A percentile compares a stretch with the other conserved stretches of the same genome.
These are phyloP conservation scores for Drosophila ambigua DNA, from an alignment of 1,140 invertebrate genomes.

Conservation along the genomic window DNA sequence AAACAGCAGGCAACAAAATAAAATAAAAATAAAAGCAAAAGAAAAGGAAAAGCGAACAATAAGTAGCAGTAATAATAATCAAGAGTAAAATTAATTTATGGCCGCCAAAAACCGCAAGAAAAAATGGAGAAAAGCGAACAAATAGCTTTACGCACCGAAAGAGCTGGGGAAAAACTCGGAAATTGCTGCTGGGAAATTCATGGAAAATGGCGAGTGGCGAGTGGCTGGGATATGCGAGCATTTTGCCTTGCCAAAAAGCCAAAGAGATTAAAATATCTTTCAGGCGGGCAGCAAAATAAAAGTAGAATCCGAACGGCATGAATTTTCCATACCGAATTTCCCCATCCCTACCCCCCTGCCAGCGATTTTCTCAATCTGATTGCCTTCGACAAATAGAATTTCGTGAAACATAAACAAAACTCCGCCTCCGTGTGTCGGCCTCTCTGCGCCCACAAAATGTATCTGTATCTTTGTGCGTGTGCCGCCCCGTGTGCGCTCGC, in stretches of 20 bases:
- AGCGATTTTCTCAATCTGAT: slow-evolving; percentile 50
- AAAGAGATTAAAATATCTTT: slow-evolving; percentile 82
- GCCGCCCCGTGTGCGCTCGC: slow-evolving; percentile 15
- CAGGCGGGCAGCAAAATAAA: slow-evolving; percentile 39
- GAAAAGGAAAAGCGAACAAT: slow-evolving; percentile 47
- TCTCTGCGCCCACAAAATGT: slow-evolving; percentile 28
- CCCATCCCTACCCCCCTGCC: neutral
- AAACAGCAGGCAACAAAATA: slow-evolving; percentile 25
- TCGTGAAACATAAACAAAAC: slow-evolving; percentile 84
- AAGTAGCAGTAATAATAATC: slow-evolving; percentile 77
- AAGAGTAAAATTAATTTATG: slow-evolving; percentile 80
- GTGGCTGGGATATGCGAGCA: slow-evolving; percentile 46
- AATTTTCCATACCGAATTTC: slow-evolving; percentile 18
- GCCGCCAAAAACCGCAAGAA: slow-evolving; percentile 55
- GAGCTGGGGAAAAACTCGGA: slow-evolving; percentile 26
- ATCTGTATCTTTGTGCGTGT: slow-evolving; percentile 37
- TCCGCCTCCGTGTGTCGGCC: slow-evolving; percentile 73
- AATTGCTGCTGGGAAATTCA: slow-evolving; percentile 48
- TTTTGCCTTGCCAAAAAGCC: slow-evolving; percentile 29
- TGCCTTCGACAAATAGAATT: slow-evolving; percentile 81
- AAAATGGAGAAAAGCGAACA: slow-evolving; percentile 47
- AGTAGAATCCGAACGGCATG: slow-evolving; percentile 25
- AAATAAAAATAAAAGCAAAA: slow-evolving; percentile 18
- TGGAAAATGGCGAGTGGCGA: slow-evolving; percentile 68
- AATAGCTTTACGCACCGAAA: slow-evolving; percentile 25